Percentiles rank a stretch among this genome's conserved stretches.
These are phyloP conservation scores for Melanogrammus aeglefinus DNA, from an alignment of 2,797 vertebrate genomes.

Conservation along the genomic window DNA sequence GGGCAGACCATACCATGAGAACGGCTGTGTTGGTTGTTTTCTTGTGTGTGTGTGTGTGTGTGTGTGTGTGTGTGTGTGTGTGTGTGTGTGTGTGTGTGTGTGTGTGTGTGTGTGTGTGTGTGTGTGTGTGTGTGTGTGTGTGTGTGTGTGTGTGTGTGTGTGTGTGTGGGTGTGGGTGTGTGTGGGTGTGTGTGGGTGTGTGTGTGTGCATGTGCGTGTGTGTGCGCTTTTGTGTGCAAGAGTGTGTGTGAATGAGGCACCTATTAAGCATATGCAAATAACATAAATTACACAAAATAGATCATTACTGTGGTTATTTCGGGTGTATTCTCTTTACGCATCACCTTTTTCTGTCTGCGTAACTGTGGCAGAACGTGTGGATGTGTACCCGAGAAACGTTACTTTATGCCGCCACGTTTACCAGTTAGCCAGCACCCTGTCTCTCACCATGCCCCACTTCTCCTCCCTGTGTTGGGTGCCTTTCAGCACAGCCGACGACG, in stretches of 20 bases:
- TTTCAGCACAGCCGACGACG: slow-evolving; percentile 36
- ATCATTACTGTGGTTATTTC: slow-evolving; percentile 42
- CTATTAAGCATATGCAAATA: slow-evolving; percentile 43
- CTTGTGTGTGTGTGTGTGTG: slow-evolving; percentile 51
- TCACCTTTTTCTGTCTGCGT: slow-evolving; percentile 26
- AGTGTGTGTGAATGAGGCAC: slow-evolving; percentile 40
- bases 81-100: slow-evolving; percentile 33
- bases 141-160: slow-evolving; percentile 42
- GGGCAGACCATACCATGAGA: slow-evolving; percentile 87
- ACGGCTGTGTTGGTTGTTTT: slow-evolving; percentile 74
- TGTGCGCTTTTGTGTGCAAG: slow-evolving; percentile 30
- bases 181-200: slow-evolving; percentile 45
- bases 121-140: slow-evolving; percentile 28
- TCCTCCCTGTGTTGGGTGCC: slow-evolving; percentile 38
- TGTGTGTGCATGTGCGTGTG: slow-evolving; percentile 28
- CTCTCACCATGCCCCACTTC: slow-evolving; percentile 37
- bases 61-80: slow-evolving; percentile 28
- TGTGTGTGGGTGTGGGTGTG: slow-evolving; percentile 21
- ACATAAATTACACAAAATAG: slow-evolving; percentile 43
- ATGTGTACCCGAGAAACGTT: slow-evolving; percentile 28
- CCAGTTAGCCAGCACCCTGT: slow-evolving; percentile 59
- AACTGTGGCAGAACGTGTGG: slow-evolving; percentile 30
- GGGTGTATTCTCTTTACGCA: slow-evolving; percentile 36
- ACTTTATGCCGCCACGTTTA: slow-evolving; percentile 20
- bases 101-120: slow-evolving; percentile 28